Evolutionary conservation across 2,888 invertebrate species (phyloP).

Genomic region (Torymus tubicola): DNA sequence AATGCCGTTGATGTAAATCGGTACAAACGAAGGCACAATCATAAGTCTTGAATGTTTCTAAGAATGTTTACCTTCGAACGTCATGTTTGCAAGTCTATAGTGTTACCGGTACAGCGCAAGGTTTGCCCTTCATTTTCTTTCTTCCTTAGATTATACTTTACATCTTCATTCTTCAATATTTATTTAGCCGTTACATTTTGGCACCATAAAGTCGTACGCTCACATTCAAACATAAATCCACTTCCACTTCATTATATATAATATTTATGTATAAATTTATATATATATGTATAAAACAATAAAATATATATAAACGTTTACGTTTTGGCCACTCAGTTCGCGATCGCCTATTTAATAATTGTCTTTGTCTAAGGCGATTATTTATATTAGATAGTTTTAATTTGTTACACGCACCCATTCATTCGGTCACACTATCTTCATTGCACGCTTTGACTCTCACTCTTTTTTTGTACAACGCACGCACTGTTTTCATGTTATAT

Average conservation of each 20-base stretch:
- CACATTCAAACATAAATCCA: constrained; percentile 48
- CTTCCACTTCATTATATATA: constrained; percentile 49
- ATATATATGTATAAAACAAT: constrained; percentile 69
- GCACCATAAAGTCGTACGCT: constrained; percentile 64
- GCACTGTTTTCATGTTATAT: constrained; percentile 55
- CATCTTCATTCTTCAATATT: constrained; percentile 54
- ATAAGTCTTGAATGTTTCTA: constrained; percentile 69
- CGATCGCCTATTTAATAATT: constrained; percentile 72
- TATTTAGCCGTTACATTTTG: constrained; percentile 66
- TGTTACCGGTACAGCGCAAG: constrained; percentile 55
- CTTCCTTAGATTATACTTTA: constrained; percentile 53
- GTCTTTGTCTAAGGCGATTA: constrained; percentile 72
- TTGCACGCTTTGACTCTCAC: constrained; percentile 66
- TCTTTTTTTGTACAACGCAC: constrained; percentile 59
- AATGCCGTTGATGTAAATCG: constrained; percentile 61
- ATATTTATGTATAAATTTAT: constrained; percentile 62
- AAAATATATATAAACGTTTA: constrained; percentile 75
- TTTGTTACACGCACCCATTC: constrained; percentile 61
- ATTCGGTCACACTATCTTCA: constrained; percentile 70
- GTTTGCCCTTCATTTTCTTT: constrained; percentile 49
- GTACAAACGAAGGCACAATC: constrained; percentile 74
- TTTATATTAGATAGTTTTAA: constrained; percentile 67
- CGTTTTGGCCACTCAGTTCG: constrained; percentile 76
- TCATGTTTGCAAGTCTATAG: constrained; percentile 37
- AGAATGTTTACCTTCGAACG: constrained; percentile 49